phyloP scores from a whole-genome alignment of 2,888 invertebrate species.

The Metacarcinus magister region DNA sequence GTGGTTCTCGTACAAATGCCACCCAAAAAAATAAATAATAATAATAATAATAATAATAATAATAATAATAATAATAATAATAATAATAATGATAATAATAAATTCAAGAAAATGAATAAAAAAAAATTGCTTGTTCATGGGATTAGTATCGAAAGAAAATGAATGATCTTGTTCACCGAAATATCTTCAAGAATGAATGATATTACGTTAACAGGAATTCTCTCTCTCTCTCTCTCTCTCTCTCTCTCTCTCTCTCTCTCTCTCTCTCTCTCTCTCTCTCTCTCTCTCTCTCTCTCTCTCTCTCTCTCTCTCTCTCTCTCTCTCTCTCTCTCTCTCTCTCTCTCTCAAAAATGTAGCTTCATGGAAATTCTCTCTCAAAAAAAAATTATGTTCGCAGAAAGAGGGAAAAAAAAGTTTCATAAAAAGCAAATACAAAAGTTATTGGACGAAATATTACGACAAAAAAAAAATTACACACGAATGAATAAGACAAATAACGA shows the following conservation, averaged over 20 bases:
- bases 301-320: constrained; percentile 60
- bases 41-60: too few relatives aligned
- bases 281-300: neutral
- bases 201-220: neutral
- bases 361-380: neutral
- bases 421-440: neutral
- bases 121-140: too few relatives aligned
- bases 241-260: neutral
- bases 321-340: neutral
- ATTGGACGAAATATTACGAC: neutral
- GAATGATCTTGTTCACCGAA: too few relatives aligned
- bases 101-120: too few relatives aligned
- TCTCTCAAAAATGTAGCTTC: neutral
- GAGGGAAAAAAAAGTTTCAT: neutral
- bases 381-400: neutral
- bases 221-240: neutral
- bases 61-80: too few relatives aligned
- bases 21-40: too few relatives aligned
- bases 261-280: neutral
- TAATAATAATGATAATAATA: too few relatives aligned
- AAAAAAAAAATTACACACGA: neutral
- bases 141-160: too few relatives aligned
- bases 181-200: too few relatives aligned
- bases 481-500: neutral
- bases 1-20: too few relatives aligned